These are phyloP conservation scores for Phaethon lepturus DNA, from an alignment of 2,113 vertebrate species.

Conservation along the genomic window DNA sequence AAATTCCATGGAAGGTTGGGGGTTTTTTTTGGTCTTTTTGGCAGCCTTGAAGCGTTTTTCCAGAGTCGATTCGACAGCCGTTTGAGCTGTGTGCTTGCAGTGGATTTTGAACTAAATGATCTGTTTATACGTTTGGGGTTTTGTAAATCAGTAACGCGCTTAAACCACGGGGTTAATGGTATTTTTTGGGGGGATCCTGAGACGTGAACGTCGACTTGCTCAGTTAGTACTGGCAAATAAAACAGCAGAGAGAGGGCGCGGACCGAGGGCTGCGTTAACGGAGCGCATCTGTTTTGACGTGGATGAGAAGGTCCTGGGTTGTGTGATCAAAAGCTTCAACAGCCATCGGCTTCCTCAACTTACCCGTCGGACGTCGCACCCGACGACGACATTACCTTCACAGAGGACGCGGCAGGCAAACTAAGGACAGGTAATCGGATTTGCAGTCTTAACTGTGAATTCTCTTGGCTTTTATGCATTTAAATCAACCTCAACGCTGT, in stretches of 20 bases:
- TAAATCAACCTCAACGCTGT: background rate
- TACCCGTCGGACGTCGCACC: background rate
- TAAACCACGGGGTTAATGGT: background rate
- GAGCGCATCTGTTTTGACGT: fast-evolving
- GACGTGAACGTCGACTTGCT: background rate
- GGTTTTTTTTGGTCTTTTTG: too few relatives aligned
- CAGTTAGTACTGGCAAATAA: background rate
- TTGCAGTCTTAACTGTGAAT: background rate
- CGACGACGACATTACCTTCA: fast-evolving
- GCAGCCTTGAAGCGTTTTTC: background rate
- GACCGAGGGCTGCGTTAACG: background rate
- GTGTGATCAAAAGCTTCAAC: fast-evolving
- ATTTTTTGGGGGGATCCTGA: background rate
- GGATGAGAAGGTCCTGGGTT: background rate
- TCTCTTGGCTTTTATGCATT: background rate
- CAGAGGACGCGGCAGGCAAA: background rate
- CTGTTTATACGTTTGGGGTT: fast-evolving
- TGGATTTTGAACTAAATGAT: fast-evolving
- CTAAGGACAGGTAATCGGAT: fast-evolving
- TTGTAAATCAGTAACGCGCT: background rate
- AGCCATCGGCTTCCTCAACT: background rate
- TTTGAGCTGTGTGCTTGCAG: fast-evolving
- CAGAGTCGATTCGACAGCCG: fast-evolving
- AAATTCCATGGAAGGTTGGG: too few relatives aligned
- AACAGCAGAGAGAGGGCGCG: background rate